A percentile compares a stretch with the other conserved stretches of the same genome.
Conservation (phyloP, 1,140 invertebrate genomes). For the Frieseomelitta varia region DNA sequence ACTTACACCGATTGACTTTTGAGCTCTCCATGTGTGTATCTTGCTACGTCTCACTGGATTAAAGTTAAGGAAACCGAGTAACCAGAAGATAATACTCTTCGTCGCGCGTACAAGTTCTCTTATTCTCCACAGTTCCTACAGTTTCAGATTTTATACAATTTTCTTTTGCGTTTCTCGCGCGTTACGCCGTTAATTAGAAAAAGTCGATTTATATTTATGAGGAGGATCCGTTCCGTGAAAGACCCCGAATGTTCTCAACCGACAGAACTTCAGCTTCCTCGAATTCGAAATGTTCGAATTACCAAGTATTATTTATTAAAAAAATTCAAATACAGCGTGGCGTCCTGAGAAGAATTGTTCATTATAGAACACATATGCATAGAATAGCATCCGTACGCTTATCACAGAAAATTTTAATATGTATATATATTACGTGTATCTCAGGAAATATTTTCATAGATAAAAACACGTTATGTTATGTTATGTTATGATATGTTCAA, state of each 20-base stretch:
- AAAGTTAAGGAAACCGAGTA: background rate
- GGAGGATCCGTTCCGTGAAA: conserved; percentile 22
- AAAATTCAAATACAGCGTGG: background rate
- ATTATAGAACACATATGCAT: too few species aligned
- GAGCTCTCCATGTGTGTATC: background rate
- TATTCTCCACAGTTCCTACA: too few species aligned
- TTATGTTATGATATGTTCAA: too few species aligned
- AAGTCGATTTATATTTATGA: conserved; percentile 82
- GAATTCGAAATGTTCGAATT: background rate
- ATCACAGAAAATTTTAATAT: too few species aligned
- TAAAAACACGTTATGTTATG: too few species aligned
- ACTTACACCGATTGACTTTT: too few species aligned
- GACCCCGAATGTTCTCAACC: conserved; percentile 18
- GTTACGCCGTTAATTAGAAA: conserved; percentile 70
- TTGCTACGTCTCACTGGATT: background rate
- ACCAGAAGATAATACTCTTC: background rate
- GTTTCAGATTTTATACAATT: conserved; percentile 1
- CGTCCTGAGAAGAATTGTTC: too few species aligned
- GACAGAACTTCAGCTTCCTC: background rate
- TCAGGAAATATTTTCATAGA: too few species aligned
- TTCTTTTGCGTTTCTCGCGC: background rate
- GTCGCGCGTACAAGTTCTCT: background rate
- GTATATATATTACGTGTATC: too few species aligned
- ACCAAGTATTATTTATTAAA: background rate
- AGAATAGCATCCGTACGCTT: too few species aligned